Evolutionary conservation across 1,140 invertebrate genomes (phyloP).

Genomic region (Coptotermes formosanus): DNA sequence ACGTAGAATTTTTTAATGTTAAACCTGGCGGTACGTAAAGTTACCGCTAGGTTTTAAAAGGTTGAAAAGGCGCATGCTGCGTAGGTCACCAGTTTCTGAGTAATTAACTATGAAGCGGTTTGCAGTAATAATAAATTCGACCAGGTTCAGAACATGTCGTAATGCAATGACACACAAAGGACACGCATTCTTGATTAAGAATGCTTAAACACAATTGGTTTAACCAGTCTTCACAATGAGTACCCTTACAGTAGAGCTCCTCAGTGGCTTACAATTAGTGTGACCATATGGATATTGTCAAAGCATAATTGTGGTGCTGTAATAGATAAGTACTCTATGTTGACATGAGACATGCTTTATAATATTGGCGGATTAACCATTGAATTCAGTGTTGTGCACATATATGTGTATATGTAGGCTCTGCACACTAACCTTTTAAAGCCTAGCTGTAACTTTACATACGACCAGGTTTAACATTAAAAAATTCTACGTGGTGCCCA

Average conservation of each 20-base stretch:
- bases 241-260: neutral
- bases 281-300: neutral
- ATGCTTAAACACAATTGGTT: neutral
- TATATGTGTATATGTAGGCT: neutral
- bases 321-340: neutral
- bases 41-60: too few species aligned
- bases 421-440: too few species aligned
- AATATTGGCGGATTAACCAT: neutral
- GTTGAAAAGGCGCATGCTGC: too few species aligned
- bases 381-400: neutral
- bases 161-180: neutral
- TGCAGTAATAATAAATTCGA: too few species aligned
- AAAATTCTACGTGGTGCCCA: too few species aligned
- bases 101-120: too few species aligned
- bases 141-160: too few species aligned
- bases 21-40: too few species aligned
- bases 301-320: neutral
- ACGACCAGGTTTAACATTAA: too few species aligned
- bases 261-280: neutral
- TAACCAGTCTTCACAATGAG: neutral
- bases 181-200: neutral
- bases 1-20: too few species aligned
- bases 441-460: too few species aligned
- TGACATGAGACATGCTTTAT: neutral
- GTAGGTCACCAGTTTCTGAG: too few species aligned